Evolutionary conservation across 2,888 invertebrate species (phyloP).

Genomic region (Brachypalpus laphriformis): DNA sequence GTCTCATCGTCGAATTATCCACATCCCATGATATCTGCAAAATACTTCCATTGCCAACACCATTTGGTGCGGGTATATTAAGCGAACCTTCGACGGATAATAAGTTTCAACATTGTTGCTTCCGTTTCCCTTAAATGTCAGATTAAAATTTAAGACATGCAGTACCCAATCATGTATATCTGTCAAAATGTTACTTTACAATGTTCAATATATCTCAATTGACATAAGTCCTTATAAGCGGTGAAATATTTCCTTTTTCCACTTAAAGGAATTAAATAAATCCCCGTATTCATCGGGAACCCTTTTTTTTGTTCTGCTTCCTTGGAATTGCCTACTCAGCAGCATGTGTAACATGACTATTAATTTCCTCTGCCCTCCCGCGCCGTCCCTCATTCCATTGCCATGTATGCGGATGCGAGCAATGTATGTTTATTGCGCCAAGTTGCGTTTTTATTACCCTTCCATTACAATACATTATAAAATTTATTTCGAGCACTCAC

Average conservation of each 20-base stretch:
- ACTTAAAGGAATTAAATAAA: conserved; percentile 73
- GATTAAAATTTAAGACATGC: conserved; percentile 30
- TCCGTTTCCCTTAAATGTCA: not conserved
- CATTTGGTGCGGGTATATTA: not conserved
- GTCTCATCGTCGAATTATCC: not conserved
- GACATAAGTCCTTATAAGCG: conserved; percentile 70
- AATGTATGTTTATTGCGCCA: conserved; percentile 73
- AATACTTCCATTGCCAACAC: not conserved
- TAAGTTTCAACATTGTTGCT: not conserved
- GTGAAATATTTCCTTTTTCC: conserved; percentile 70
- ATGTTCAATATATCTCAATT: conserved; percentile 70
- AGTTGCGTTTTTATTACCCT: conserved; percentile 72
- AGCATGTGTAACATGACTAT: conserved; percentile 72
- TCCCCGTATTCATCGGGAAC: conserved; percentile 57
- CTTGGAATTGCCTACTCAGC: conserved; percentile 57
- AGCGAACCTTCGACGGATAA: not conserved
- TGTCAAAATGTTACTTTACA: conserved; percentile 54
- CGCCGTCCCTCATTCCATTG: not conserved
- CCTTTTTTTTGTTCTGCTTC: conserved; percentile 43
- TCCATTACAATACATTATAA: conserved; percentile 72
- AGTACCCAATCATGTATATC: not conserved
- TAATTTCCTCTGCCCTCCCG: conserved; percentile 32
- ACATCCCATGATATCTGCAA: not conserved
- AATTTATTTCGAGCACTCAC: conserved; percentile 65
- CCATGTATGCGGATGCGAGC: conserved; percentile 58